phyloP scores from a whole-genome alignment of 2,888 invertebrate genomes.

The Drosophila mercatorum region DNA sequence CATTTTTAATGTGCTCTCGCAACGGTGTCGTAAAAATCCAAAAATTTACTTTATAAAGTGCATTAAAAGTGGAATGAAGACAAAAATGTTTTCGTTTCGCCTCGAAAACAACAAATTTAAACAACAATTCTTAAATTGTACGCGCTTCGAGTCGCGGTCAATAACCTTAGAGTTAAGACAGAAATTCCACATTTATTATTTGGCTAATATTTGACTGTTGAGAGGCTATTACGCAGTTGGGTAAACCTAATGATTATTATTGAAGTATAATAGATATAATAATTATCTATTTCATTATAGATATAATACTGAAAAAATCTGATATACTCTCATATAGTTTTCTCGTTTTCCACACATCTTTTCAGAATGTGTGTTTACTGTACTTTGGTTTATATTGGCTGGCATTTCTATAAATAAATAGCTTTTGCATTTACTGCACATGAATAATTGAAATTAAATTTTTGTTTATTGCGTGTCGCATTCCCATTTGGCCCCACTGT shows the following conservation, averaged over 20 bases:
- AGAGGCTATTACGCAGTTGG: conserved; percentile 3
- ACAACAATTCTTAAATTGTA: background rate
- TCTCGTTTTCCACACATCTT: background rate
- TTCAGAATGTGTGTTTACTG: conserved; percentile 6
- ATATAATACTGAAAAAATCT: no score
- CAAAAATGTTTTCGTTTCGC: background rate
- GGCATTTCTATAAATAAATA: conserved; percentile 46
- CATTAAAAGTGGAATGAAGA: conserved; percentile 7
- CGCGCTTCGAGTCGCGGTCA: background rate
- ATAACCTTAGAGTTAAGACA: background rate
- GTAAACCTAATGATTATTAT: no score
- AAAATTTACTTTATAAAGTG: conserved; percentile 1
- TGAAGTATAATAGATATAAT: no score
- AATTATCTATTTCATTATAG: no score
- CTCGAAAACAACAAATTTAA: background rate
- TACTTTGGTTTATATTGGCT: conserved; percentile 10
- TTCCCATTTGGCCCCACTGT: conserved; percentile 24
- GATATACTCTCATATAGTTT: no score
- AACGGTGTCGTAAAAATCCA: conserved; percentile 2
- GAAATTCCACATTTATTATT: background rate
- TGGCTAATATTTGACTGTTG: background rate
- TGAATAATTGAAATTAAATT: conserved; percentile 30
- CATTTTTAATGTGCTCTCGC: conserved; percentile 8
- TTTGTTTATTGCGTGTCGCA: conserved; percentile 39
- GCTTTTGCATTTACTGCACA: conserved; percentile 28